phyloP scores from a whole-genome alignment of 2,797 vertebrate genomes.

The Pteropus rufus region DNA sequence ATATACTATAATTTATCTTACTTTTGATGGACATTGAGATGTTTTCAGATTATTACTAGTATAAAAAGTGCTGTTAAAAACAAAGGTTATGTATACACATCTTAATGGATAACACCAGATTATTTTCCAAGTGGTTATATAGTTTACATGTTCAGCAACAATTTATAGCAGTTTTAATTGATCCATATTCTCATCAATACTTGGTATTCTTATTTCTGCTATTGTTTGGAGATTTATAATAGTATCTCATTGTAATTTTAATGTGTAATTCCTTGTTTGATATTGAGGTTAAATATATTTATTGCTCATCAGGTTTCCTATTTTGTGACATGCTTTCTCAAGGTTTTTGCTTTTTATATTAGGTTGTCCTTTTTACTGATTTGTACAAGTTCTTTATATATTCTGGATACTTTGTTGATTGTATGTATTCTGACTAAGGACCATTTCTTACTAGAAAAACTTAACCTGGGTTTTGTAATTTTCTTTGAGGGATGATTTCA shows the following conservation, averaged over 20 bases:
- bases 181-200: neutral
- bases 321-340: neutral
- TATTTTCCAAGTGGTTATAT: constrained; percentile 11
- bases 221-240: constrained; percentile 26
- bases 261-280: neutral
- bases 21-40: constrained; percentile 27
- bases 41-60: neutral
- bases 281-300: neutral
- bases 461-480: neutral
- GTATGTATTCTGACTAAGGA: constrained; percentile 8
- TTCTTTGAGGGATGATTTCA: neutral
- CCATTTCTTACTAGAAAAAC: constrained; percentile 31
- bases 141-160: constrained; percentile 43
- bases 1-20: neutral
- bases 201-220: neutral
- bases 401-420: constrained; percentile 37
- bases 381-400: constrained; percentile 6
- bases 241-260: constrained; percentile 12
- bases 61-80: constrained; percentile 18
- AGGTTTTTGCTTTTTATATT: constrained; percentile 18
- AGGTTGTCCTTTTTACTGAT: neutral
- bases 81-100: neutral
- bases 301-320: neutral
- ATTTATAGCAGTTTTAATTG: neutral
- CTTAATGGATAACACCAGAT: neutral